A percentile compares a stretch with the other conserved stretches of the same genome.
Conservation (phyloP, 2,113 vertebrate genomes). For the Pao palembangensis region DNA sequence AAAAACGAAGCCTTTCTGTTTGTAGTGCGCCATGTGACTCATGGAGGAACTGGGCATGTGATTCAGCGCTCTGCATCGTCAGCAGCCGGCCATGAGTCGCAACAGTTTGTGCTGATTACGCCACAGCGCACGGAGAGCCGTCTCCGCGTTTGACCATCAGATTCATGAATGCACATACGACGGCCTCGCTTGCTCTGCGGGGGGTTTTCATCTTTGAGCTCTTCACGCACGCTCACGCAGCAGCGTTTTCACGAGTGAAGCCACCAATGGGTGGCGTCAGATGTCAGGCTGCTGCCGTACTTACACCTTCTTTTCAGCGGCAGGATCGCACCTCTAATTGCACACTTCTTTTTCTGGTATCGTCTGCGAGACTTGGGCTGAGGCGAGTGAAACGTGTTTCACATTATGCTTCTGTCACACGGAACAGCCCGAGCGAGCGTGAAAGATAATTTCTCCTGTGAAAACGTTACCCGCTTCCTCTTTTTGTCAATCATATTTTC, state of each 20-base stretch:
- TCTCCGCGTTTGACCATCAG: too few relatives aligned
- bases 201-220: not conserved
- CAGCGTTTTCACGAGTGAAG: too few relatives aligned
- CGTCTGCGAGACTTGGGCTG: constrained; percentile 9
- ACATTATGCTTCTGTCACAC: constrained; percentile 15
- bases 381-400: constrained; percentile 4
- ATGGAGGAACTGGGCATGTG: constrained; percentile 38
- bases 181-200: too few relatives aligned
- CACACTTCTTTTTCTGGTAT: constrained; percentile 3
- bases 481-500: constrained; percentile 4
- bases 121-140: not conserved
- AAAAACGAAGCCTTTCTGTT: constrained; percentile 29
- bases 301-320: not conserved
- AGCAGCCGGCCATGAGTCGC: constrained; percentile 27
- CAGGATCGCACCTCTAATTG: constrained; percentile 4
- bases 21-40: constrained; percentile 50
- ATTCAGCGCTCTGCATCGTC: constrained; percentile 54
- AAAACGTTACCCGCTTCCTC: constrained; percentile 17
- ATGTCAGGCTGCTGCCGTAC: constrained; percentile 6
- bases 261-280: not conserved
- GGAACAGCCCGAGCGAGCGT: constrained; percentile 13
- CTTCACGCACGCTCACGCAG: too few relatives aligned
- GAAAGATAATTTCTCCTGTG: too few relatives aligned
- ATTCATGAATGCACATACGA: too few relatives aligned
- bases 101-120: not conserved